Base-by-base conservation (phyloP, 1,140 invertebrate genomes). In the Drosophila pseudoananassae region DNA sequence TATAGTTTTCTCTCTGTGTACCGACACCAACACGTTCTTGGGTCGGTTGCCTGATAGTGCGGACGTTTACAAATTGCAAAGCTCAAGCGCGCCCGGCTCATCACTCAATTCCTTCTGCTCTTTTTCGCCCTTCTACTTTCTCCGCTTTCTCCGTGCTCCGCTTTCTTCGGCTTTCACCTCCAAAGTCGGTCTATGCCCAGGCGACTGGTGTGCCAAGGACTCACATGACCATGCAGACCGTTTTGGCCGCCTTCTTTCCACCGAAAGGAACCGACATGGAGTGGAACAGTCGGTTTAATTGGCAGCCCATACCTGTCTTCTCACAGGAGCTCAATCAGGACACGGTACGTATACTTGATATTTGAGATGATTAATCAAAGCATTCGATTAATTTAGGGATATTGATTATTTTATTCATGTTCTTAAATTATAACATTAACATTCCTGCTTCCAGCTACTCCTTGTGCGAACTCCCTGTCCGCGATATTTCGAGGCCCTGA, bases 301-400 rank as follows among this genome's bases (percentile, higher is more conserved):
- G 96, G 96, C 95, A 96, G 80, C 96, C 96, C 6, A 94, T 97
- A 69, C 94, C 95, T 9, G 93, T 97, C 12, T 94, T 94, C 78
- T 95, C 95, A 17, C 92, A 95, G 84, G 92, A 93, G 5, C 81
- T 94, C 33, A 88, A 93, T 15, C 91, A 95, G 77, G 95, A 96
- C 90, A 94, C 93, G 70, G 95, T 96, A 92, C 92, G 90, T 84
- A 73, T 73, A 73, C 56, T 54, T 69, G 51, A 69, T 69, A 25
- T 17, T 23, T 4, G 7, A 33, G 15, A 29, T 69, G 49, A 69
- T 66, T 66, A 47, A 68, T 66, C 33, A 36, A 36, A 36, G 3
- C 10, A 10, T 4, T n/a, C 4, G 33, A 36, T 36, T 36, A 10
- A 4, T 12, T n/a, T 36, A 36, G 33, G 10, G 10, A 36, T 36